These are phyloP conservation scores for Mobula hypostoma DNA, from an alignment of 2,113 vertebrate species.

Conservation along the genomic window DNA sequence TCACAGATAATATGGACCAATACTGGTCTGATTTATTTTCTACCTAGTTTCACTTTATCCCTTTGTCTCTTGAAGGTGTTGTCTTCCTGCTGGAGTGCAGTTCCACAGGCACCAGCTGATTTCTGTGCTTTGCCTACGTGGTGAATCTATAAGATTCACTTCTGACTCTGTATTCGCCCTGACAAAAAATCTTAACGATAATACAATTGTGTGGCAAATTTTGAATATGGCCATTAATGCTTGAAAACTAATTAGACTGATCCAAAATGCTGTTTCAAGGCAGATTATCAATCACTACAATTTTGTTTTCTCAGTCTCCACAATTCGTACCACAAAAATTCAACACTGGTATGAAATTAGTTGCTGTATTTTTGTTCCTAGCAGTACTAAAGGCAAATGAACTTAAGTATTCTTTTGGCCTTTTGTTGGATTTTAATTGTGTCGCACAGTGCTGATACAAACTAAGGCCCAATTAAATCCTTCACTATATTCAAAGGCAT, in stretches of 20 bases:
- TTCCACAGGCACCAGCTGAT: background rate
- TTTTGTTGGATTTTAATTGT: slow-evolving; percentile 26
- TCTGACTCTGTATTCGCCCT: background rate
- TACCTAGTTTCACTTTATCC: background rate
- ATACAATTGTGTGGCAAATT: background rate
- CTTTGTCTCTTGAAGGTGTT: background rate
- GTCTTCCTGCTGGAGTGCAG: background rate
- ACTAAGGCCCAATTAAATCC: slow-evolving; percentile 14
- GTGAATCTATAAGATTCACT: background rate
- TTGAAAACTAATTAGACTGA: slow-evolving; percentile 8
- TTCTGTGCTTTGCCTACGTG: background rate
- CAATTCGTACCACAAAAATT: background rate
- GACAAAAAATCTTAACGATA: background rate
- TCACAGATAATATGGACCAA: background rate
- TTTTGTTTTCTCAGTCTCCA: background rate
- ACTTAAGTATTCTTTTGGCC: background rate
- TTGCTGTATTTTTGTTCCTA: background rate
- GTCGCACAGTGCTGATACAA: background rate
- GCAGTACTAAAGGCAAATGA: background rate
- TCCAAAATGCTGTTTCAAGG: background rate
- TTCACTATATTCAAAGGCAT: background rate
- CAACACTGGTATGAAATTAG: background rate
- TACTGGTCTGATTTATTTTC: background rate
- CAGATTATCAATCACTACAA: background rate
- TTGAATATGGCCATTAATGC: background rate